Evolutionary conservation across 2,113 vertebrate genomes (phyloP).

Genomic region (Apistogramma diplotaenia): DNA sequence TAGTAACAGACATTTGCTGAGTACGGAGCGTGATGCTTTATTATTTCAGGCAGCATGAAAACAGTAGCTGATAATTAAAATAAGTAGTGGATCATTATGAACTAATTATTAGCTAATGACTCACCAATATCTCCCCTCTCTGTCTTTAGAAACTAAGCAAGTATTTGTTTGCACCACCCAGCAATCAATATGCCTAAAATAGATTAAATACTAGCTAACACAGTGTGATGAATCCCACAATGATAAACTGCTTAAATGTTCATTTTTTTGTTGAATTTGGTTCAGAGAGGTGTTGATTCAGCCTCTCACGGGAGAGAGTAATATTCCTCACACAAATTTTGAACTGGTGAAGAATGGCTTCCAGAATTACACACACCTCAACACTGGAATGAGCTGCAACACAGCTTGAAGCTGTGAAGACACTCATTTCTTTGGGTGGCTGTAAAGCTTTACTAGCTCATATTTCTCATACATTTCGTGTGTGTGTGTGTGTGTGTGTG

Average conservation of each 20-base stretch:
- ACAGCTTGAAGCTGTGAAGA: neutral
- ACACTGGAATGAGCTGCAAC: neutral
- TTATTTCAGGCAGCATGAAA: neutral
- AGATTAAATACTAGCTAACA: neutral
- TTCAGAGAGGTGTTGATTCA: neutral
- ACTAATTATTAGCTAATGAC: neutral
- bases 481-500: neutral
- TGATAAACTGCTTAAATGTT: neutral
- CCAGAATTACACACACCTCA: neutral
- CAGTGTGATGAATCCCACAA: neutral
- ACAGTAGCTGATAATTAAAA: neutral
- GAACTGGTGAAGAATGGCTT: neutral
- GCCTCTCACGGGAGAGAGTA: neutral
- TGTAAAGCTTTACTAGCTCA: neutral
- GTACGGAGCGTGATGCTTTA: neutral
- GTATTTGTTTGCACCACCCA: neutral
- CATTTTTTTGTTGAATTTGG: neutral
- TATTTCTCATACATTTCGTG: neutral
- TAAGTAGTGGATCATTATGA: neutral
- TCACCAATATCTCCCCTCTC: neutral
- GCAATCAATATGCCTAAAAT: neutral
- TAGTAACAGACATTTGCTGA: neutral
- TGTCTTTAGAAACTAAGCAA: neutral
- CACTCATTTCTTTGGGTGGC: neutral
- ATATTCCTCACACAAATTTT: neutral